Evolutionary conservation across 2,888 invertebrate genomes (phyloP), one percentile per base, ranked within the genome.

Genomic region (Caenorhabditis imperialis): DNA sequence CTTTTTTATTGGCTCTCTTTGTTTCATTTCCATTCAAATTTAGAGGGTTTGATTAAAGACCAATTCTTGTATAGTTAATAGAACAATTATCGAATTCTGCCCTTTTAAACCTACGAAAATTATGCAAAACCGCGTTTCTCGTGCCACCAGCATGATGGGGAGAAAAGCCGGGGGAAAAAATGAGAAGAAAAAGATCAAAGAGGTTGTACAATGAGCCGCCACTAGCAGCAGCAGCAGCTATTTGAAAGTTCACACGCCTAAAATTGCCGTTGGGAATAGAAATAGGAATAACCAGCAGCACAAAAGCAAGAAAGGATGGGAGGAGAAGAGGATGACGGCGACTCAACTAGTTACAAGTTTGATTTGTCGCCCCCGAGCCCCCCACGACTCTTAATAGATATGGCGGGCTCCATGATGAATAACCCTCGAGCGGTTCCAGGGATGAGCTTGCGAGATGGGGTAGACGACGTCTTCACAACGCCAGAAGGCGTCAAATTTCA

Each of bases 171-270:
- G 45, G 54, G 47, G 53, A 65, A 45, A 47, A 53, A 47, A 51
- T 25, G 25, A 27, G 37, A 23, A 37, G 22, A 40, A 58, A 63
- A 72, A 58, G 44, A 58, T 58, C 48, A 72, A 58, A 63, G 63
- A 57, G 63, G 47, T 60, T 58, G 45, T 51, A 57, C 51, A 58
- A 60, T 51, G 63, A 63, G 72, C 47, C 51, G 63, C 63, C 44
- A 47, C n/a, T n/a, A n/a, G n/a, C n/a, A n/a, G n/a, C n/a, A n/a
- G n/a, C n/a, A n/a, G n/a, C n/a, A 40, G 30, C 44, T 40, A 51
- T 40, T 62, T 62, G 62, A 62, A 60, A 73, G 73, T 73, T 73
- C 73, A 73, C 73, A 73, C 73, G 73, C 73, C 48, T 60, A 60
- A 65, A 65, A 65, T 60, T 65, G 73, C 73, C 73, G 60, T 73